Percentiles rank a stretch among this genome's conserved stretches.
Conservation (phyloP, 2,888 invertebrate genomes). For the Penaeus monodon region DNA sequence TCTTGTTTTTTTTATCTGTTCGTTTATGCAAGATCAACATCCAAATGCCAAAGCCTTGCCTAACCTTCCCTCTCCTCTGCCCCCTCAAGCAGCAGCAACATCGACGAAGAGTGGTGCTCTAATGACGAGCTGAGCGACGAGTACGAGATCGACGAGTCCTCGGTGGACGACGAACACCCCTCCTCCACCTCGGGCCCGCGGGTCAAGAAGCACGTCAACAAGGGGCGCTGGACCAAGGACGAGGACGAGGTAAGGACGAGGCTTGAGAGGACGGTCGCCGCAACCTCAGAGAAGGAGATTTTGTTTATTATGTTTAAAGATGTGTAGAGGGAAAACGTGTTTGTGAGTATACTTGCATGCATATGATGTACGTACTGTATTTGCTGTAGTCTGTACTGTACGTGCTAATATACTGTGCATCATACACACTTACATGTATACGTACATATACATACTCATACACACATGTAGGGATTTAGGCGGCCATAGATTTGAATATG, state of each 20-base stretch:
- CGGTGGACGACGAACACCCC: conserved; percentile 52
- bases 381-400: too few relatives aligned
- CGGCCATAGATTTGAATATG: too few relatives aligned
- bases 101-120: conserved; percentile 57
- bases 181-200: conserved; percentile 31
- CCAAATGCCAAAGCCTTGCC: neutral
- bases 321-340: too few relatives aligned
- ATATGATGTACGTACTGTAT: neutral
- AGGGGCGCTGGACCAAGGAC: conserved; percentile 65
- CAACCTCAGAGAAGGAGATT: neutral
- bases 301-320: too few relatives aligned
- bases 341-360: neutral
- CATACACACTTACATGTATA: neutral
- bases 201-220: conserved; percentile 64
- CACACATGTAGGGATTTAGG: too few relatives aligned
- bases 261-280: neutral
- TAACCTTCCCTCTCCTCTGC: neutral
- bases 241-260: conserved; percentile 61
- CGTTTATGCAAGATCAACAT: too few relatives aligned
- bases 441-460: neutral
- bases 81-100: neutral
- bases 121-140: conserved; percentile 61
- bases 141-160: conserved; percentile 57
- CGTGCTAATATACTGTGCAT: neutral
- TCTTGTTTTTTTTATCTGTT: too few relatives aligned